Evolutionary conservation across 2,113 vertebrate species (phyloP).

Genomic region (Furnarius figulus): DNA sequence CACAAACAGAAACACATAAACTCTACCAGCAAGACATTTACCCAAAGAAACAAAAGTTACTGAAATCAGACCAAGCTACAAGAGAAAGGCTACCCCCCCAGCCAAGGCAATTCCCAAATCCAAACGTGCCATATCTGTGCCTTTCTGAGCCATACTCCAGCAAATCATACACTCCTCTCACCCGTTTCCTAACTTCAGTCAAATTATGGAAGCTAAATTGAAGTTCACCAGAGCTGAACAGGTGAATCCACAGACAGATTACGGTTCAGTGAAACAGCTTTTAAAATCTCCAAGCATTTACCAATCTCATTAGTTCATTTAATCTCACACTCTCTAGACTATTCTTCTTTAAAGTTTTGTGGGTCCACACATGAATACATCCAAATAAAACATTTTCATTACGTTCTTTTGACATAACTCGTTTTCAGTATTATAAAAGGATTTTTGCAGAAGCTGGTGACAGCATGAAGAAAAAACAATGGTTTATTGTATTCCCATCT

Average conservation of each 20-base stretch:
- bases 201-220: background rate
- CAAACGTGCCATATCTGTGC: background rate
- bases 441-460: conserved; percentile 19
- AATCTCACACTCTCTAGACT: background rate
- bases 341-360: background rate
- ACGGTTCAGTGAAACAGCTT: background rate
- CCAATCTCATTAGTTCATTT: background rate
- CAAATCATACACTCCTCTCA: background rate
- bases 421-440: conserved; percentile 46
- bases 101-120: background rate
- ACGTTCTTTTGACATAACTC: background rate
- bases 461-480: conserved; percentile 7
- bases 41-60: background rate
- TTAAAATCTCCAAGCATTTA: background rate
- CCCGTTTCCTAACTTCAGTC: background rate
- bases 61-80: background rate
- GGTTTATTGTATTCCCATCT: conserved; percentile 32
- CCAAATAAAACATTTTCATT: background rate
- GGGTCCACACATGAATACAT: background rate
- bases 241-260: background rate
- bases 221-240: background rate
- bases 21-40: background rate
- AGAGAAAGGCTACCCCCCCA: accelerated
- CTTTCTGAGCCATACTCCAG: background rate
- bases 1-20: background rate